Conservation (phyloP, 2,113 vertebrate species). For the Zapus hudsonius region DNA sequence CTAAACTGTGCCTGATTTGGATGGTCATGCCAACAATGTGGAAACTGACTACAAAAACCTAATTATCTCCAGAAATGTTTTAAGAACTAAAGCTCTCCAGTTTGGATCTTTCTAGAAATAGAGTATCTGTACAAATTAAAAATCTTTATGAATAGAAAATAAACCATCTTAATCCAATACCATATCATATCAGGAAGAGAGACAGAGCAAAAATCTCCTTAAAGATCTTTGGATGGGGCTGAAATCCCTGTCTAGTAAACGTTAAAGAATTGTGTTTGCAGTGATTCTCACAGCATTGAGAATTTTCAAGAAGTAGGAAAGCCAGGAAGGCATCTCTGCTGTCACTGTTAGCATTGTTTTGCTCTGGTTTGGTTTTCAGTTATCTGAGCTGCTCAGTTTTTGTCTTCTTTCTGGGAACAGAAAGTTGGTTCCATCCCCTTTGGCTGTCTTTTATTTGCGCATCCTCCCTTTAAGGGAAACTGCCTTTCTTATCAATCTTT, state of each 20-base stretch:
- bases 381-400: background rate
- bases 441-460: background rate
- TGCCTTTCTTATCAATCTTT: background rate
- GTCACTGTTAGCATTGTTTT: background rate
- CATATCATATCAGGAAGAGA: background rate
- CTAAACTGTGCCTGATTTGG: too few species aligned
- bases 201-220: background rate
- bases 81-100: background rate
- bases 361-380: conserved; percentile 3
- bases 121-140: background rate
- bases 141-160: background rate
- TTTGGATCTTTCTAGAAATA: conserved; percentile 51
- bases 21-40: too few species aligned
- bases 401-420: background rate
- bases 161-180: background rate
- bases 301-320: conserved; percentile 5
- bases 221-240: conserved; percentile 4
- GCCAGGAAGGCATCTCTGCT: background rate
- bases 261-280: conserved; percentile 32
- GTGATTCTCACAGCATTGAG: background rate
- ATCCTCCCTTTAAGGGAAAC: background rate
- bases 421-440: background rate
- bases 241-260: background rate
- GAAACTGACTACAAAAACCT: too few species aligned
- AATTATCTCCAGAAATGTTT: background rate